A percentile compares a stretch with the other conserved stretches of the same genome.
Conservation (phyloP, 2,888 invertebrate genomes). For the Drosophila differens region DNA sequence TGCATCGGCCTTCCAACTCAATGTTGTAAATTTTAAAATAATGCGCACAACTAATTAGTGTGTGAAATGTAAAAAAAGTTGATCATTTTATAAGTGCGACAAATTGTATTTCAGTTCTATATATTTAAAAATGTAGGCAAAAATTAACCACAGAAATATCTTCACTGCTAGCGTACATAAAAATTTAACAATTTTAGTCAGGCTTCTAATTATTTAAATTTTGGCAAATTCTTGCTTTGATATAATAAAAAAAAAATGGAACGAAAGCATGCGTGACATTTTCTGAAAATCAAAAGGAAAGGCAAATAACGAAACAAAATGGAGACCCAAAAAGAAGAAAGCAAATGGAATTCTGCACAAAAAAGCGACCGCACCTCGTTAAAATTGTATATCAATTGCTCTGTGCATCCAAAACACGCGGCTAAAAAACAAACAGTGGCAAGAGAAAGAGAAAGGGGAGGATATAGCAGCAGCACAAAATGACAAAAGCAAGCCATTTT, state of each 20-base stretch:
- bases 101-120: background rate
- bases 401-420: constrained; percentile 44
- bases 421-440: constrained; percentile 10
- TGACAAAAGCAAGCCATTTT: constrained; percentile 38
- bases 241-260: constrained; percentile 27
- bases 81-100: background rate
- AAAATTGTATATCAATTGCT: constrained; percentile 71
- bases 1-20: constrained; percentile 19
- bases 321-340: constrained; percentile 18
- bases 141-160: background rate
- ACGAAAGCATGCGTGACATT: constrained; percentile 57
- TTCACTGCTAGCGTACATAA: too few species aligned
- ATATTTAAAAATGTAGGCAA: background rate
- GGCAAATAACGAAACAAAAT: constrained; percentile 20
- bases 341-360: constrained; percentile 15
- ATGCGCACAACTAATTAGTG: constrained; percentile 37
- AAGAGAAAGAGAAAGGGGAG: constrained; percentile 14
- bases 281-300: constrained; percentile 24
- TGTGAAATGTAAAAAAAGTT: background rate
- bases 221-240: constrained; percentile 1
- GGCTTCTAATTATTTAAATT: constrained; percentile 19
- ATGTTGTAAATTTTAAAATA: constrained; percentile 36
- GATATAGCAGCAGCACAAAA: constrained; percentile 22
- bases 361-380: constrained; percentile 69
- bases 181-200: background rate